Evolutionary conservation across 2,797 vertebrate genomes (phyloP), one percentile per base, ranked within the genome.

Genomic region (Sebastes hubbsi): DNA sequence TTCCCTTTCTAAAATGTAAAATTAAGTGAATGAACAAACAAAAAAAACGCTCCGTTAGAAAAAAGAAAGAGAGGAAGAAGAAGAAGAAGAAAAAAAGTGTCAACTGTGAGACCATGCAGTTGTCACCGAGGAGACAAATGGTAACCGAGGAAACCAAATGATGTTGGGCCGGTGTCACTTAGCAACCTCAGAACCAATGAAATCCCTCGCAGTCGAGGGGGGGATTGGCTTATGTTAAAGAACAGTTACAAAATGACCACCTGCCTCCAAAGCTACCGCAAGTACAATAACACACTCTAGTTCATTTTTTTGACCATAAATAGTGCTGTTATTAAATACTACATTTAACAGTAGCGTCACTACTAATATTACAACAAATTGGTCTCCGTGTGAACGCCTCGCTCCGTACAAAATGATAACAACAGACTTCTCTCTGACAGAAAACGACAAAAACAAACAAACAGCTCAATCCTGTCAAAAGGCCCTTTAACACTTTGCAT

Each of bases 1-100:
- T 95, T 95, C 93, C 89, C 94, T 93, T 95, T 91, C 94, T 94
- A 93, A 94, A 95, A 93, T 95, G 93, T 94, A 94, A 95, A 94
- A 95, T 94, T 87, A 95, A 95, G 94, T 89, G 88, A 93, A 95
- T 89, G 73, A 87, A 92, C 79, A 78, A 88, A 89, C 65, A 34
- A 16, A n/a, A 36, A 77, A 79, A 87, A 73, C 83, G 89, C 87
- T 89, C 78, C 78, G 81, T 88, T 87, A 66, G 77, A 88, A 83
- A 92, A 91, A 84, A 84, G 46, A 87, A 88, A 80, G 49, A 78
- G 58, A n/a, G 89, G 73, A 82, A 88, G 79, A 77, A 88, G 75
- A 76, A 92, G 36, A 74, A 91, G 83, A 89, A 88, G 75, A 75
- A 88, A 67, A 73, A 11, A 27, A 65, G 81, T 87, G 87, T 91